Percentiles rank a stretch among this genome's conserved stretches.
Evolutionary conservation across 2,797 vertebrate species (phyloP).

Genomic region (Sebastes oblongus): DNA sequence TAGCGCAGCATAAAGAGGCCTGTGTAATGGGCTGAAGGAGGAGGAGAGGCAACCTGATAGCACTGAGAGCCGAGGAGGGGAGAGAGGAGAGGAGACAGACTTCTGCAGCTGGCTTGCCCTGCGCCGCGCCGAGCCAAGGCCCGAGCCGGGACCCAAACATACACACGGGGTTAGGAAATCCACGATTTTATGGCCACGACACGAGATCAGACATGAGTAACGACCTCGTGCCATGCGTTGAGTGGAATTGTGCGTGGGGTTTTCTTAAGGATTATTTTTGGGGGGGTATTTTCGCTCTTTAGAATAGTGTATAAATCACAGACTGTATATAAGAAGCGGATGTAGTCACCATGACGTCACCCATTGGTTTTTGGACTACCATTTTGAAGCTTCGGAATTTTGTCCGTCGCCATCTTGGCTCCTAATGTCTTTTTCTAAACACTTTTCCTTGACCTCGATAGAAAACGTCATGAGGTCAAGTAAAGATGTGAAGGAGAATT

Average conservation of each 20-base stretch:
- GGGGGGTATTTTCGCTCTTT: not conserved
- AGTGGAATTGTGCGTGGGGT: slow-evolving; percentile 35
- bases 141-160: slow-evolving; percentile 17
- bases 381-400: too few relatives aligned
- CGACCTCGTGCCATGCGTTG: slow-evolving; percentile 22
- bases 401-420: too few relatives aligned
- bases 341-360: too few relatives aligned
- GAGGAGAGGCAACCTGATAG: slow-evolving; percentile 81
- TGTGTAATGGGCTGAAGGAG: slow-evolving; percentile 83
- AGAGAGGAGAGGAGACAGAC: slow-evolving; percentile 67
- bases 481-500: too few relatives aligned
- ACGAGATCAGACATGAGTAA: slow-evolving; percentile 57
- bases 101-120: slow-evolving; percentile 75
- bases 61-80: slow-evolving; percentile 72
- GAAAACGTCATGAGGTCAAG: too few relatives aligned
- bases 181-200: slow-evolving; percentile 51
- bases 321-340: too few relatives aligned
- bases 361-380: too few relatives aligned
- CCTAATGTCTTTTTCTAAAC: too few relatives aligned
- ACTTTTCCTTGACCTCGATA: too few relatives aligned
- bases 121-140: slow-evolving; percentile 31
- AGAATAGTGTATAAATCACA: too few relatives aligned
- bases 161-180: slow-evolving; percentile 51
- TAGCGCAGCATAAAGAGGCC: slow-evolving; percentile 84
- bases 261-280: not conserved